These are phyloP conservation scores for Podarcis cretensis DNA, from an alignment of 2,113 vertebrate species.

Conservation along the genomic window DNA sequence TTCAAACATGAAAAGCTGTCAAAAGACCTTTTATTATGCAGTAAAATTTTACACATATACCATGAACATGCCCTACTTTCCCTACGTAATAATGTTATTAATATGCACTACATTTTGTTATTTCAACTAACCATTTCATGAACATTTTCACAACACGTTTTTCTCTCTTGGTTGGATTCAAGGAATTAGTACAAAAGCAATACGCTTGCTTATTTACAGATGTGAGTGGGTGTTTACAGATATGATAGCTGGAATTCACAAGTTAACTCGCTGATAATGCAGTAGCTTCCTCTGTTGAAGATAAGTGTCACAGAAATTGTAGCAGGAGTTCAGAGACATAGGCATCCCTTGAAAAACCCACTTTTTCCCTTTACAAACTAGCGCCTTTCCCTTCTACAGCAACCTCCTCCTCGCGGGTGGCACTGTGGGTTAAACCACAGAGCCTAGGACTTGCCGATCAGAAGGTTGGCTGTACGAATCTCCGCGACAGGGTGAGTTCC, in stretches of 20 bases:
- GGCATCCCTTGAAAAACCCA: no score
- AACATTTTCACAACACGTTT: not conserved
- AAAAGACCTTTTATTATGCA: constrained; percentile 7
- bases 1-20: not conserved
- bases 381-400: no score
- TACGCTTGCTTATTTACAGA: not conserved
- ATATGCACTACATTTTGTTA: not conserved
- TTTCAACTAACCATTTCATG: not conserved
- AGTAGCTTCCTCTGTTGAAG: not conserved
- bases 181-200: not conserved
- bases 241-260: not conserved
- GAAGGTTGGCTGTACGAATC: no score
- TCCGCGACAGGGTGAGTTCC: no score
- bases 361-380: no score
- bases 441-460: no score
- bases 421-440: no score
- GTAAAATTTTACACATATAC: not conserved
- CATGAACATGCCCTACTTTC: not conserved
- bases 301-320: not conserved
- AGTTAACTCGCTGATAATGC: not conserved
- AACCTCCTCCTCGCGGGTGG: no score
- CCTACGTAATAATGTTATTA: constrained; percentile 3
- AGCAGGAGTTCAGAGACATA: no score
- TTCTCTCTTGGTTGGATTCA: not conserved
- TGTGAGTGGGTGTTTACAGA: not conserved